Evolutionary conservation across 2,113 vertebrate species (phyloP), one percentile per base, ranked within the genome.

Genomic region (Pristiophorus japonicus): DNA sequence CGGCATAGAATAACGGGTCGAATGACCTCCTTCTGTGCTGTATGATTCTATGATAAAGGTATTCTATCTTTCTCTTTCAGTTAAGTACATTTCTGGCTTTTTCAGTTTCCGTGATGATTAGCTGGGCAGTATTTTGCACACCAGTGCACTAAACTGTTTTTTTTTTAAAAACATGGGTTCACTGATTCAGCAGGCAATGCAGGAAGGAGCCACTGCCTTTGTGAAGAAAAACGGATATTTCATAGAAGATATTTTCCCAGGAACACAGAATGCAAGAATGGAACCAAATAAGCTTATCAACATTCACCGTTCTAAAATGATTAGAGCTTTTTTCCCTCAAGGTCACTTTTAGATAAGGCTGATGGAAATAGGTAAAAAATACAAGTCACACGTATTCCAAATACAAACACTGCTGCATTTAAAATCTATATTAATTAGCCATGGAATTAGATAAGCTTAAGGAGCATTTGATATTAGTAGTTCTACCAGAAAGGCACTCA

Each of bases 311-410:
- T 91, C 55, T 18, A 34, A 91, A 91, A 18, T 62, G 47, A 62
- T 14, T n/a, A 4, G 16, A 90, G 51, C 51, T 62, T n/a, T 18
- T 4, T 0, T 14, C 4, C 51, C 11, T 16, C 87, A 91, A 91
- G 55, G 87, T 91, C 55, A 91, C 55, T 91, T 90, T 59, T n/a
- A 88, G 85, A 55, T 88, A 91, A 91, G 34, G 51, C 14, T 62
- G 0, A 24, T n/a, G 51, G 3, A 91, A 34, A n/a, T n/a, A 62
- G 22, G 45, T 10, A 16, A 1, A 51, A 91, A 59, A 11, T 90
- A n/a, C 51, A 91, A 91, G 27, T 55, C 87, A 62, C 14, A 42
- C 38, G 12, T 30, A 59, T 14, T n/a, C 87, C 51, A 91, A 91
- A n/a, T 90, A 59, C 24, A 59, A 90, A 90, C 30, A 47, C 6